These are phyloP conservation scores for Butorides virescens DNA, from an alignment of 2,113 vertebrate species.

Conservation along the genomic window DNA sequence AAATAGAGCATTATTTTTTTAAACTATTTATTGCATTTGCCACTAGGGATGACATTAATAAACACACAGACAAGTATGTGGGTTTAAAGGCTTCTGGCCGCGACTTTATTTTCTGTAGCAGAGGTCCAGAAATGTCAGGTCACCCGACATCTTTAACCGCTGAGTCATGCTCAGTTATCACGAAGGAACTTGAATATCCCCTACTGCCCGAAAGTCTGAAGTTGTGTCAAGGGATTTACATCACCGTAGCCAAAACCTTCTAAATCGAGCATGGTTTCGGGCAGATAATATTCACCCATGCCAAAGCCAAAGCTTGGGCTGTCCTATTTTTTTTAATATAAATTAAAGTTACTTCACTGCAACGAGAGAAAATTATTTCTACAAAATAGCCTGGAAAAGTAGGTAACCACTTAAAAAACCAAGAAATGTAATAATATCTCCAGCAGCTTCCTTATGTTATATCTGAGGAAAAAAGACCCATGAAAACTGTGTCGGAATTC, in stretches of 20 bases:
- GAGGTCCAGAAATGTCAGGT: background rate
- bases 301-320: background rate
- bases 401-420: background rate
- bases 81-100: slow-evolving; percentile 6
- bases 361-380: background rate
- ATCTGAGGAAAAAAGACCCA: background rate
- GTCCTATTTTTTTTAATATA: background rate
- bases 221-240: background rate
- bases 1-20: slow-evolving; percentile 32
- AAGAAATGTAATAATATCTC: background rate
- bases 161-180: background rate
- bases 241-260: background rate
- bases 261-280: background rate
- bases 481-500: background rate
- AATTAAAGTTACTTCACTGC: background rate
- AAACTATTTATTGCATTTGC: slow-evolving; percentile 31
- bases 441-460: background rate
- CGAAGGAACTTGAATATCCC: background rate
- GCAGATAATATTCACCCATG: background rate
- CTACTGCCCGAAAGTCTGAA: background rate
- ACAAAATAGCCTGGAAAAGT: background rate
- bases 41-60: slow-evolving; percentile 24
- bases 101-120: background rate
- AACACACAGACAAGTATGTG: background rate
- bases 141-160: slow-evolving; percentile 7